Percentiles rank a stretch among this genome's conserved stretches.
Evolutionary conservation across 2,113 vertebrate genomes (phyloP).

Genomic region (Miniopterus natalensis): DNA sequence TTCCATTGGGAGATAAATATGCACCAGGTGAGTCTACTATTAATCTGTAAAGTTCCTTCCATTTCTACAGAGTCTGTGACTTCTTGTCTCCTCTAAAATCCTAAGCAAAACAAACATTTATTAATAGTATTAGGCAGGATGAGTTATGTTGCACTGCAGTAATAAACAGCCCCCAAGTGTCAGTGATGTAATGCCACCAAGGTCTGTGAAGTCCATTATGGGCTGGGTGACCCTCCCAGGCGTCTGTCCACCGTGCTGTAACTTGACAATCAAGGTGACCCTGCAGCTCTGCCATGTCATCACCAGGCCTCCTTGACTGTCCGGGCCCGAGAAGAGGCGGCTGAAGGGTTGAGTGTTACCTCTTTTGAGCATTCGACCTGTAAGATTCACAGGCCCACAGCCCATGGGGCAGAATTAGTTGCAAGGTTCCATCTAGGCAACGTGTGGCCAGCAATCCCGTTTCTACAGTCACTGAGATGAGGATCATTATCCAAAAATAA

Average conservation of each 20-base stretch:
- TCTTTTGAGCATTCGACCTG: background rate
- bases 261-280: too few relatives aligned
- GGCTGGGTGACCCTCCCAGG: background rate
- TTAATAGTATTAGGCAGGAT: background rate
- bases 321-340: background rate
- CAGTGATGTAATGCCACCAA: background rate
- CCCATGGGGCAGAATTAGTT: background rate
- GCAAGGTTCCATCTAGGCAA: background rate
- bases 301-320: background rate
- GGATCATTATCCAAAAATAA: background rate
- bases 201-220: background rate
- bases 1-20: background rate
- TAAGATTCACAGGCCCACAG: background rate
- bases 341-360: fast-evolving
- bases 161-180: background rate
- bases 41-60: background rate
- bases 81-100: constrained; percentile 40
- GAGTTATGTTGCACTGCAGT: background rate
- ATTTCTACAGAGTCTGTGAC: background rate
- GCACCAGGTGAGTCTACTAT: background rate
- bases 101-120: constrained; percentile 28
- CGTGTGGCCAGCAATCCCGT: too few relatives aligned
- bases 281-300: fast-evolving
- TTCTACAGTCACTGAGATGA: background rate
- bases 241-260: background rate